Conservation (phyloP, 2,888 invertebrate genomes). For the Ypsolopha scabrella region DNA sequence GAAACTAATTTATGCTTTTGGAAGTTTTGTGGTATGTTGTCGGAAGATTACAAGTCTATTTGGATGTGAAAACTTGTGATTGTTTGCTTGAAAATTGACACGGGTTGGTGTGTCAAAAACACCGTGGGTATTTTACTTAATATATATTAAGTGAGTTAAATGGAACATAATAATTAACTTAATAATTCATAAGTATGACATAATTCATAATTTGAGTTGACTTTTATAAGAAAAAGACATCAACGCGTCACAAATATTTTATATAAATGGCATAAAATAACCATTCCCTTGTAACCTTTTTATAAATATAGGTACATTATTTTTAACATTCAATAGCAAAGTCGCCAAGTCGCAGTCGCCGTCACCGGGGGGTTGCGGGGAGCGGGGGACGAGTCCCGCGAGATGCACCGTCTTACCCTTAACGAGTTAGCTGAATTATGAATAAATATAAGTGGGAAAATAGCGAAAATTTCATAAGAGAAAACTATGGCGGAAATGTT, state of each 20-base stretch:
- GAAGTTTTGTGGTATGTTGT: not conserved
- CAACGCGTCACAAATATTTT: too few species aligned
- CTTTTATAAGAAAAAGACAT: too few species aligned
- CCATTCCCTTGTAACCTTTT: too few species aligned
- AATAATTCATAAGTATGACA: too few species aligned
- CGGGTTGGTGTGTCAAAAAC: too few species aligned
- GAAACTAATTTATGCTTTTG: slow-evolving; percentile 49
- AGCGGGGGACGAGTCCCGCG: not conserved
- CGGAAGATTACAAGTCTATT: not conserved
- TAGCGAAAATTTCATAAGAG: not conserved
- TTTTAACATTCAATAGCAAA: not conserved
- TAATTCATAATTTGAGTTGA: too few species aligned
- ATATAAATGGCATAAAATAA: too few species aligned
- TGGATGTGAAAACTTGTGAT: too few species aligned
- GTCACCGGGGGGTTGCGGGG: not conserved
- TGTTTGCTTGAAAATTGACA: too few species aligned
- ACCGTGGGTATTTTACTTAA: too few species aligned
- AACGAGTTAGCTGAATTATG: slow-evolving; percentile 1
- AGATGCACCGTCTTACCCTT: not conserved
- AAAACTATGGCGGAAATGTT: not conserved
- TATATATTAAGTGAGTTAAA: not conserved
- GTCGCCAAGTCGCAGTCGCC: not conserved
- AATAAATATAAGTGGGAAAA: not conserved
- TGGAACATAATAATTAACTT: not conserved
- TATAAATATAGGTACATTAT: too few species aligned